Percentiles rank a stretch among this genome's conserved stretches.
phyloP scores from a whole-genome alignment of 2,888 invertebrate species.

The Seira sanloemensis region DNA sequence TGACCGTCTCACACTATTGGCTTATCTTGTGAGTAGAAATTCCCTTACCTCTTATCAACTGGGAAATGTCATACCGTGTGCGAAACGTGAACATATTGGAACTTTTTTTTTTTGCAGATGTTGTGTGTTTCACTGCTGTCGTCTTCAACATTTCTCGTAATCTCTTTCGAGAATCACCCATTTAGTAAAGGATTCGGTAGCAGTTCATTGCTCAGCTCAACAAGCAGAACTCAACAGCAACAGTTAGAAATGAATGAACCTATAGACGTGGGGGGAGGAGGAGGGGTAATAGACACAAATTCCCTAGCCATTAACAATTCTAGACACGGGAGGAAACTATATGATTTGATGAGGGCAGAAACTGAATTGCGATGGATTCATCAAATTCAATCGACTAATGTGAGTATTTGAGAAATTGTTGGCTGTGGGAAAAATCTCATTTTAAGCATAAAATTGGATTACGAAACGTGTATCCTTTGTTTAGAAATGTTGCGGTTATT shows the following conservation, averaged over 20 bases:
- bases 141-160: slow-evolving; percentile 60
- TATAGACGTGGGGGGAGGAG: slow-evolving; percentile 28
- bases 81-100: no score
- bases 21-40: slow-evolving; percentile 57
- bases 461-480: no score
- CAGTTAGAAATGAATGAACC: slow-evolving; percentile 29
- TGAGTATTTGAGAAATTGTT: background rate
- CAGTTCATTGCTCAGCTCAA: slow-evolving; percentile 50
- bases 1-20: slow-evolving; percentile 62
- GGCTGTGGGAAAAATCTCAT: background rate
- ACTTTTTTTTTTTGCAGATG: slow-evolving; percentile 49
- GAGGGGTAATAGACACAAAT: slow-evolving; percentile 37
- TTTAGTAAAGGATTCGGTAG: slow-evolving; percentile 36
- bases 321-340: slow-evolving; percentile 56
- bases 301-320: slow-evolving; percentile 41
- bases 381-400: slow-evolving; percentile 60
- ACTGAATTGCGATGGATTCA: slow-evolving; percentile 65
- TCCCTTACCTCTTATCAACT: background rate
- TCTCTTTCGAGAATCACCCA: slow-evolving; percentile 57
- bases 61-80: background rate
- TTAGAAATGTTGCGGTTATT: slow-evolving; percentile 65
- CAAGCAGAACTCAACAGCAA: slow-evolving; percentile 12
- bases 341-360: slow-evolving; percentile 59
- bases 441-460: no score
- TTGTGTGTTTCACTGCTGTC: slow-evolving; percentile 62